Percentiles rank a stretch among this genome's conserved stretches.
Conservation (phyloP, 2,113 vertebrate species). For the Crotalus helleri region DNA sequence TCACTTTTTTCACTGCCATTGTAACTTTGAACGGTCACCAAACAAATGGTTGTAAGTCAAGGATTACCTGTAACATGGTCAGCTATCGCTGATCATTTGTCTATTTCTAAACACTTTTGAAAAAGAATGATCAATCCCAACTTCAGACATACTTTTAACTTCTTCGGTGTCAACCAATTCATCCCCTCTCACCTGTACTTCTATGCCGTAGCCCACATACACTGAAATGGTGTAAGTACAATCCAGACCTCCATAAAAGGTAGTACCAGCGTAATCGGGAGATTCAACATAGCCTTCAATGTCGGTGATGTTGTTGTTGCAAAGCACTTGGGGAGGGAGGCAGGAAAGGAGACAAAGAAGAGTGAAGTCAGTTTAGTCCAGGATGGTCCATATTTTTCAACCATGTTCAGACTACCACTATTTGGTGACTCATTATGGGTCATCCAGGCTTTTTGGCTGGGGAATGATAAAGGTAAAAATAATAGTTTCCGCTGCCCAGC, state of each 20-base stretch:
- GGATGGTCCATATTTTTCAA: neutral
- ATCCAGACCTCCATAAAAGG: constrained; percentile 74
- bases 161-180: neutral
- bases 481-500: neutral
- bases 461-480: neutral
- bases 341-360: neutral
- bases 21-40: neutral
- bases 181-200: constrained; percentile 79
- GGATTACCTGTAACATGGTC: neutral
- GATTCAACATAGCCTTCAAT: constrained; percentile 86
- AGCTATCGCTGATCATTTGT: neutral
- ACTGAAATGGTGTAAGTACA: constrained; percentile 89
- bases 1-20: neutral
- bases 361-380: neutral
- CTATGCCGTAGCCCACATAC: constrained; percentile 85
- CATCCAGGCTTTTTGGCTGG: neutral
- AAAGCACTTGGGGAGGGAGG: constrained; percentile 73
- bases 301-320: constrained; percentile 82
- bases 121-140: neutral
- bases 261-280: constrained; percentile 74
- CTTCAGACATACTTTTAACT: neutral
- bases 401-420: neutral
- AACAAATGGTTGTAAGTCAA: neutral
- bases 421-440: neutral
- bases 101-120: neutral